phyloP scores from a whole-genome alignment of 2,888 invertebrate genomes.

The Neoscelio sp. region DNA sequence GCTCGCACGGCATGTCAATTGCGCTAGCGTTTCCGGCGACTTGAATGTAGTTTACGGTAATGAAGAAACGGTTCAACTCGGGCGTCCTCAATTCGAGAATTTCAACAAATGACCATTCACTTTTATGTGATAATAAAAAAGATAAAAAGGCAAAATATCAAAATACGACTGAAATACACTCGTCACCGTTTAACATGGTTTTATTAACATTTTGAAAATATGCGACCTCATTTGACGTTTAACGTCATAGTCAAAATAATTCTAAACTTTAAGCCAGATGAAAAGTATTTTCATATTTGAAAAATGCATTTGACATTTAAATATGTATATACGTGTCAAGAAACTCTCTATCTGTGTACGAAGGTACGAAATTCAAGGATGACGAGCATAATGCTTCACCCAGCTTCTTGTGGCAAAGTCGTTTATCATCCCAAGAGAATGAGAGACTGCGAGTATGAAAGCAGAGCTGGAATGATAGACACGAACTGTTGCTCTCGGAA shows the following conservation, averaged over 20 bases:
- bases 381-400: slow-evolving; percentile 73
- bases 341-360: slow-evolving; percentile 52
- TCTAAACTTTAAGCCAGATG: background rate
- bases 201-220: slow-evolving; percentile 31
- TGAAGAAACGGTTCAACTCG: slow-evolving; percentile 63
- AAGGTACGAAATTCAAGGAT: slow-evolving; percentile 65
- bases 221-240: slow-evolving; percentile 10
- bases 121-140: slow-evolving; percentile 45
- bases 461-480: slow-evolving; percentile 69
- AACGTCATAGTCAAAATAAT: slow-evolving; percentile 8
- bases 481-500: slow-evolving; percentile 73
- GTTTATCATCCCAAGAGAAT: slow-evolving; percentile 74
- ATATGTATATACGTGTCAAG: slow-evolving; percentile 34
- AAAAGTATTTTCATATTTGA: background rate
- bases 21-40: slow-evolving; percentile 61
- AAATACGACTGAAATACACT: slow-evolving; percentile 1
- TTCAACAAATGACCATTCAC: slow-evolving; percentile 51
- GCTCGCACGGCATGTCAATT: slow-evolving; percentile 62
- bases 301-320: slow-evolving; percentile 36
- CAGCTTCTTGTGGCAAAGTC: slow-evolving; percentile 72
- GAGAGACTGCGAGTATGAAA: slow-evolving; percentile 67
- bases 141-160: slow-evolving; percentile 13
- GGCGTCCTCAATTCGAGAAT: slow-evolving; percentile 50
- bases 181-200: background rate
- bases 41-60: slow-evolving; percentile 67